Conservation (phyloP, 2,797 vertebrate genomes). For the Linurgus olivaceus region DNA sequence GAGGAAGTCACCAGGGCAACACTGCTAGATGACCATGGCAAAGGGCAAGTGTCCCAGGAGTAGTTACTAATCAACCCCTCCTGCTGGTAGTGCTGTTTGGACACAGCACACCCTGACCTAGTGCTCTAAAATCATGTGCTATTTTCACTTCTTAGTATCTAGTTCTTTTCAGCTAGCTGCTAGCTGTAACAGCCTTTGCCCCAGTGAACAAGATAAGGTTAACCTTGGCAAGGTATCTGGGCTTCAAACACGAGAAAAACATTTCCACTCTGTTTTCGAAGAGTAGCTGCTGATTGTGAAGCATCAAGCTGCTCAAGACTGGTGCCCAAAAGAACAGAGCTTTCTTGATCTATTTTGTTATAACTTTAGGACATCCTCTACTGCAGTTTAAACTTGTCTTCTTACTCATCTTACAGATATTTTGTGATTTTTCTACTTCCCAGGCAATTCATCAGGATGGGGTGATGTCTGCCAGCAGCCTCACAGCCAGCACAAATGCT, state of each 20-base stretch:
- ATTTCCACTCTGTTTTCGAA: background rate
- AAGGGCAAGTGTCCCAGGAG: background rate
- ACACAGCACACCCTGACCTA: background rate
- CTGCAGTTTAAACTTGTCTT: background rate
- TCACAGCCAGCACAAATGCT: background rate
- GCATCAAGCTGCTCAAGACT: fast-evolving
- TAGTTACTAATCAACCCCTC: background rate
- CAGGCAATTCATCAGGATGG: background rate
- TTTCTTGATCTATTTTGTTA: background rate
- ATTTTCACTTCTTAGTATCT: background rate
- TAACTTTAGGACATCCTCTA: background rate
- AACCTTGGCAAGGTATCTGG: background rate
- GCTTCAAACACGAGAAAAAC: background rate
- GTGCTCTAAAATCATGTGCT: background rate
- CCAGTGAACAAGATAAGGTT: background rate
- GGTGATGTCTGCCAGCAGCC: background rate
- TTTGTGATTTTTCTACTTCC: background rate
- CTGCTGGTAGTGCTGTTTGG: background rate
- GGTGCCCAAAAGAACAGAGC: fast-evolving
- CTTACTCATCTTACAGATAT: background rate
- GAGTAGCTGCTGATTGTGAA: background rate
- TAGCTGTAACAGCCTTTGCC: background rate
- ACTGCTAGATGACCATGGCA: background rate
- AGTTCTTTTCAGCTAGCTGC: background rate
- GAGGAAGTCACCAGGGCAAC: background rate